Base-by-base conservation (phyloP, 1,140 invertebrate species). In the Cataglyphis hispanica region DNA sequence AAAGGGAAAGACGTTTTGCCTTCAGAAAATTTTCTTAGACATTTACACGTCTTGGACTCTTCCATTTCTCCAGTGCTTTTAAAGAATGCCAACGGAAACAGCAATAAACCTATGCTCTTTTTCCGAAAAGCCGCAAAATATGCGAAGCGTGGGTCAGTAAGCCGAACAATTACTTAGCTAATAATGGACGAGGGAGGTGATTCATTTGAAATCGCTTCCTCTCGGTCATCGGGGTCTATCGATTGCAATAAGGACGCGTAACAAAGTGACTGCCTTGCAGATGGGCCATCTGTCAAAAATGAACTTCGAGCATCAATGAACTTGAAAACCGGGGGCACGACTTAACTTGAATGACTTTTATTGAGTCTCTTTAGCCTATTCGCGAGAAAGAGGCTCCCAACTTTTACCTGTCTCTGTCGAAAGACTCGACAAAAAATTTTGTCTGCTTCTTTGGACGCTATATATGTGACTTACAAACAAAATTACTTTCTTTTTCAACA, bases 81-180 rank as follows among this genome's bases (percentile, higher is more conserved):
- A 84, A 86, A 63, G 11, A 75, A 69, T 27, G 34, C 87, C 84
- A 94, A 93, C 93, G 92, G 94, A 94, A 94, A 94, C 91, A 94
- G 91, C 92, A 93, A 93, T 94, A 50, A 93, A 93, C 92, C 91
- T 91, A 93, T 81, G 85, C 80, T 76, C 89, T 90, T 89, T 88
- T 87, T 86, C 37, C 56, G 50, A 91, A 93, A 93, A 94, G 93
- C 94, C 93, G 88, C 94, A 94, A 91, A 93, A 91, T 91, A 61
- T n/a, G 53, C 81, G 86, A 89, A 88, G 91, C 81, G 67, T 87
- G 67, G 75, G 90, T 91, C 85, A 87, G 91, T 89, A 84, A 89
- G 87, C 77, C 85, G 90, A 91, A 95, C 94, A 95, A 95, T 95
- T 95, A 95, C 94, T 95, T 94, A 94, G 92, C 77, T 85, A 85